Evolutionary conservation across 2,113 vertebrate species (phyloP).

Genomic region (Cryptomyrus ogoouensis): DNA sequence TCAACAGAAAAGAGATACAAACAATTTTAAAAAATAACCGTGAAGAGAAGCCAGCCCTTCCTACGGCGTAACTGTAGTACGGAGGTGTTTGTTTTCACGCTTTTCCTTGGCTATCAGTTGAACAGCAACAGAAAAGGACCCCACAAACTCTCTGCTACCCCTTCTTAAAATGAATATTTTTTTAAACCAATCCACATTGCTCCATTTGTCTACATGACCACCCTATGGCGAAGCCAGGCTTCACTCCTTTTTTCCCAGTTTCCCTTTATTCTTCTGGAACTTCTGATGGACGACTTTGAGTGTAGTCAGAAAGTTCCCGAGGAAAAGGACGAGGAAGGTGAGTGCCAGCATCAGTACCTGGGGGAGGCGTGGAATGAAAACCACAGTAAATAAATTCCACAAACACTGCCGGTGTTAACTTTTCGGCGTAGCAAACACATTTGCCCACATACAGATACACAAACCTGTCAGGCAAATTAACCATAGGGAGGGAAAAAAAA

Average conservation of each 20-base stretch:
- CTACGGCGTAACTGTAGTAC: neutral
- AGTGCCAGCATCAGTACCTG: constrained; percentile 90
- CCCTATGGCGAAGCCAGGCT: neutral
- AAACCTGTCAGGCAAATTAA: neutral
- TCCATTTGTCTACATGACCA: neutral
- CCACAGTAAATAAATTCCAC: neutral
- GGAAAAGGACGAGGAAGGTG: constrained; percentile 88
- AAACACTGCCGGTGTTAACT: too few relatives aligned
- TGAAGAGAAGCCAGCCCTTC: neutral
- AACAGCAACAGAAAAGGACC: neutral
- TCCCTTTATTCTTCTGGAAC: constrained; percentile 79
- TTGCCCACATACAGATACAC: neutral
- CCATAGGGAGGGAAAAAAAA: neutral
- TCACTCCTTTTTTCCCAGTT: constrained; percentile 61
- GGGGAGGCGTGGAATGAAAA: constrained; percentile 1
- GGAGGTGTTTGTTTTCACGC: neutral
- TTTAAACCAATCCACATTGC: neutral
- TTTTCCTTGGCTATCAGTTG: neutral
- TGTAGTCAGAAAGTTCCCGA: constrained; percentile 93
- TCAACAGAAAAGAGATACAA: neutral
- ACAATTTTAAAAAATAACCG: neutral
- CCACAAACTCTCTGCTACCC: neutral
- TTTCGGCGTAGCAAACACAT: neutral
- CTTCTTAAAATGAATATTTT: neutral
- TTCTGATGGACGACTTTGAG: constrained; percentile 91